Evolutionary conservation across 2,113 vertebrate species (phyloP), one percentile per base, ranked within the genome.

Genomic region (Mohoua ochrocephala): DNA sequence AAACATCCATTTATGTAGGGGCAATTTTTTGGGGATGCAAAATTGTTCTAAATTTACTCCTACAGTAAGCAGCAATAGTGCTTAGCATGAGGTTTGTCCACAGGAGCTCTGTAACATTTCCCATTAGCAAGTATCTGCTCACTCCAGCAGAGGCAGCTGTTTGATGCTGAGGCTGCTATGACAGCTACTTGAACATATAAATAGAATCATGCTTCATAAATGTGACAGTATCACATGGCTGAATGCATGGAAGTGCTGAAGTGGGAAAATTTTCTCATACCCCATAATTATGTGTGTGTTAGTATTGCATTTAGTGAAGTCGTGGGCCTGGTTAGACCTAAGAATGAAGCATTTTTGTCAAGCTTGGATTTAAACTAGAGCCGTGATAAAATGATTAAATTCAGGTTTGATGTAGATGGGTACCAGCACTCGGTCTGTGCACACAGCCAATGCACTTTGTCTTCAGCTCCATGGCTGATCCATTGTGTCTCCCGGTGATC

Each of bases 111-210:
- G 45, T 57, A 86, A 80, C 13, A 3, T 80, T 80, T 88, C 86
- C 85, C 52, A 41, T 81, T 92, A 88, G 33, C 68, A 92, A 12
- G 50, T 57, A 37, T 86, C 71, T 86, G 23, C 71, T 86, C 75
- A 86, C 28, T 80, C 39, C 60, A 91, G 63, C 82, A 92, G 67
- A 92, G 57, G 57, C 67, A 88, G 59, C 37, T 90, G 70, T 89
- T 92, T 91, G 76, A 63, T 59, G 54, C 64, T 74, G 71, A 91
- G 30, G 42, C 75, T 86, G 59, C 71, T 77, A 26, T 86, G 91
- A 74, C 83, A 90, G 79, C 71, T 77, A 68, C 68, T 95, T 86
- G 80, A 80, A 95, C 47, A 28, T 52, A 93, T 91, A 91, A 96
- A 95, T 95, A 93, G 83, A 80, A 88, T 35, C 59, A 69, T 45